A percentile compares a stretch with the other conserved stretches of the same genome.
Evolutionary conservation across 2,797 vertebrate genomes (phyloP).

Genomic region (Limnodromus scolopaceus): DNA sequence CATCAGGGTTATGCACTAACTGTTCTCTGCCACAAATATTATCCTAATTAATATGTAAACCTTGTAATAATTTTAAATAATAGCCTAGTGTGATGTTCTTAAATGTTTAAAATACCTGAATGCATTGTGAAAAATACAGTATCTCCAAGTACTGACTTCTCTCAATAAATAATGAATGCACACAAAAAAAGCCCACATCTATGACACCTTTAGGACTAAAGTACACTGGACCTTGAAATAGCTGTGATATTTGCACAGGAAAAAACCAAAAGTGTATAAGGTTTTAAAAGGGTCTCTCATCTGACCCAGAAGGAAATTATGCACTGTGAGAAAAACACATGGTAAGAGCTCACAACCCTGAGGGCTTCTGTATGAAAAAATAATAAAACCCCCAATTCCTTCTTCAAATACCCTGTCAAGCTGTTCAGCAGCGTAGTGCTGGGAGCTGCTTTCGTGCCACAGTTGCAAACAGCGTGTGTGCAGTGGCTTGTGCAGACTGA

Average conservation of each 20-base stretch:
- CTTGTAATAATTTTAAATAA: background rate
- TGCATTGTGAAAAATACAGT: background rate
- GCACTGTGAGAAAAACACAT: background rate
- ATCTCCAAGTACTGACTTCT: background rate
- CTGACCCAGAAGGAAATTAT: background rate
- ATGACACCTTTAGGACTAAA: background rate
- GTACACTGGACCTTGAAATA: background rate
- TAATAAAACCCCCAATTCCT: background rate
- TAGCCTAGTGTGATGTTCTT: background rate
- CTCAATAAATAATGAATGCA: background rate
- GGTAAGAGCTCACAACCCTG: background rate
- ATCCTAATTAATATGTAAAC: background rate
- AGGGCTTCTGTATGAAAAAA: background rate
- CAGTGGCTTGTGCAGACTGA: background rate
- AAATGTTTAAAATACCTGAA: background rate
- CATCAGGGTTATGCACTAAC: background rate
- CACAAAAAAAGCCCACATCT: background rate
- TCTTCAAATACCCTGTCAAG: background rate
- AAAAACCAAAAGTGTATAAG: background rate
- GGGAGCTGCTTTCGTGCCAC: background rate
- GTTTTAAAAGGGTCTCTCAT: background rate
- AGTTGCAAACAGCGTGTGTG: rapidly evolving
- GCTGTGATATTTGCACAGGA: background rate
- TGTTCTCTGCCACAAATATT: background rate
- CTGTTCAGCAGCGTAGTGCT: no score